Evolutionary conservation across 2,113 vertebrate genomes (phyloP).

Genomic region (Platysteira castanea): DNA sequence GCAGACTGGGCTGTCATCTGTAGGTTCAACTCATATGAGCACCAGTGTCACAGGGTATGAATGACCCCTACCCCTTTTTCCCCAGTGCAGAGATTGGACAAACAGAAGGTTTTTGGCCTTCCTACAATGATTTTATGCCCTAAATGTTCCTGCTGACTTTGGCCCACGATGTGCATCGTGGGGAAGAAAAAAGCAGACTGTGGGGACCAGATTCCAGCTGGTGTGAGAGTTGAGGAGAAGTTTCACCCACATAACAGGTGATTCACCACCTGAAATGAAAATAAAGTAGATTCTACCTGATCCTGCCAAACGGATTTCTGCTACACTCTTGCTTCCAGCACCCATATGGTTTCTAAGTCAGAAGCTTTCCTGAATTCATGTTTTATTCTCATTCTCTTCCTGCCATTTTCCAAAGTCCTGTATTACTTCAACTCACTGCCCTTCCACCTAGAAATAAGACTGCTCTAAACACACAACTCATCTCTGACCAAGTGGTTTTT

Average conservation of each 20-base stretch:
- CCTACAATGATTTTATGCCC: background rate
- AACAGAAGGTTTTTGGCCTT: background rate
- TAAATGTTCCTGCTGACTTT: background rate
- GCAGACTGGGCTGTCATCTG: background rate
- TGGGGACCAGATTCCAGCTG: background rate
- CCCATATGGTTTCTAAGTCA: background rate
- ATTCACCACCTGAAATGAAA: background rate
- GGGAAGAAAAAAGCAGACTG: background rate
- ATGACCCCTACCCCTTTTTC: background rate
- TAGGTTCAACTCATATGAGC: background rate
- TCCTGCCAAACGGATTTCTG: background rate
- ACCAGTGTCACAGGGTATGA: background rate
- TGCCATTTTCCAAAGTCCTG: background rate
- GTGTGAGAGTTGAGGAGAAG: background rate
- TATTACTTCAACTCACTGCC: background rate
- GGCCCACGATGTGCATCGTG: accelerated
- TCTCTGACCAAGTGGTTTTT: background rate
- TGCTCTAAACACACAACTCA: background rate
- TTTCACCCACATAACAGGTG: background rate
- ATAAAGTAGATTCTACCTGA: background rate
- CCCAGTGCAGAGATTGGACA: accelerated
- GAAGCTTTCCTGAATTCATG: background rate
- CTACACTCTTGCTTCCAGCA: background rate
- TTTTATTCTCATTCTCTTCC: background rate
- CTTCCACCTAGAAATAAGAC: background rate